Conservation (phyloP, 2,113 vertebrate species). For the Hippolais icterina region DNA sequence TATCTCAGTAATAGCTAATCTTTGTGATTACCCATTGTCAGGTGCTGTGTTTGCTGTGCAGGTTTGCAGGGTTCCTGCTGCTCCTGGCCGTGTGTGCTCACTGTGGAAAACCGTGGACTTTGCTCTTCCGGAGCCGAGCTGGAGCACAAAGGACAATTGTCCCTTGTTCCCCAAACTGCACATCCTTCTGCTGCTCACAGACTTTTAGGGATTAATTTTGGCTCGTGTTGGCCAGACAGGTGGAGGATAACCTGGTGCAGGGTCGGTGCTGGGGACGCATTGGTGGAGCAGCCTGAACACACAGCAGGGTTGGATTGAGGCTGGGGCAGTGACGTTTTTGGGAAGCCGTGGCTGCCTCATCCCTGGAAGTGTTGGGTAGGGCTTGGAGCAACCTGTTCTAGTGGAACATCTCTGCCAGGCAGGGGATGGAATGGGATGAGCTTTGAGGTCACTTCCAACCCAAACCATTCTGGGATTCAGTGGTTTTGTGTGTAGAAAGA, state of each 20-base stretch:
- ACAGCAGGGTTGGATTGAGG: rapidly evolving
- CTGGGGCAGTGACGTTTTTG: neutral
- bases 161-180: neutral
- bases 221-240: neutral
- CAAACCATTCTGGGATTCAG: neutral
- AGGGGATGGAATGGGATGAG: neutral
- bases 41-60: neutral
- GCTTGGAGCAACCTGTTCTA: neutral
- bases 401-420: neutral
- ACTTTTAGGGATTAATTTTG: rapidly evolving
- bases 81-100: neutral
- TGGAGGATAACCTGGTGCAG: neutral
- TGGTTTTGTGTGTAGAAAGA: neutral
- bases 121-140: neutral
- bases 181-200: neutral
- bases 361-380: neutral
- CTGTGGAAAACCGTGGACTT: neutral
- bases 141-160: neutral
- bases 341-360: neutral
- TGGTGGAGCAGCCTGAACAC: neutral
- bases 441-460: neutral
- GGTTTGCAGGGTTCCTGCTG: neutral
- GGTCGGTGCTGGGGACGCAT: neutral
- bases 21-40: neutral
- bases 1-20: neutral